These are phyloP conservation scores for Tuberolachnus salignus DNA, from an alignment of 2,888 invertebrate genomes.

Conservation along the genomic window DNA sequence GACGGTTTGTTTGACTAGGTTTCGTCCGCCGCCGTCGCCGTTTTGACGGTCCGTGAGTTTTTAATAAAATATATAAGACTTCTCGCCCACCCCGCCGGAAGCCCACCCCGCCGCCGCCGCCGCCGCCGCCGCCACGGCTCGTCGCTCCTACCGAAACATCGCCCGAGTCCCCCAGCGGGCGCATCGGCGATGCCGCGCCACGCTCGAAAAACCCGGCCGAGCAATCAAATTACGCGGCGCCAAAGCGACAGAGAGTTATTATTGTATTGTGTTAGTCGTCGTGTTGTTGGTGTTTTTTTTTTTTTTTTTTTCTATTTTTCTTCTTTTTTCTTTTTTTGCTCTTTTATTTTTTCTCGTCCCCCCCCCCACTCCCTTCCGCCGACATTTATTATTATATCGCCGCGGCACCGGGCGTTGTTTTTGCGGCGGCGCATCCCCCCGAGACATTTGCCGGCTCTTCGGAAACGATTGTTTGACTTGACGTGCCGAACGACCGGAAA, in stretches of 20 bases:
- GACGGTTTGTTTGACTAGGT: slow-evolving; percentile 2
- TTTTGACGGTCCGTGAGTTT: too few relatives aligned
- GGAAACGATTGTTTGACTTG: slow-evolving; percentile 38
- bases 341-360: too few relatives aligned
- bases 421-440: slow-evolving; percentile 15
- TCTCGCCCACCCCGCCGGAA: too few relatives aligned
- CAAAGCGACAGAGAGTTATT: slow-evolving; percentile 25
- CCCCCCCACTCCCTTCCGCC: too few relatives aligned
- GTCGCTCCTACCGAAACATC: too few relatives aligned
- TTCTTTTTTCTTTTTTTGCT: too few relatives aligned
- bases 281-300: too few relatives aligned
- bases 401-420: slow-evolving; percentile 31
- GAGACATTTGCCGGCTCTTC: slow-evolving; percentile 27
- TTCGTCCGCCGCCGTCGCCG: background rate
- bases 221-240: slow-evolving; percentile 41
- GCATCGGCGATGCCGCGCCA: background rate
- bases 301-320: too few relatives aligned
- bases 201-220: slow-evolving; percentile 22
- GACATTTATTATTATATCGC: slow-evolving; percentile 45
- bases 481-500: background rate
- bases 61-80: slow-evolving; percentile 11
- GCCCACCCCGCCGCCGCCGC: too few relatives aligned
- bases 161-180: background rate
- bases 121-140: too few relatives aligned
- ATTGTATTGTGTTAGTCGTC: too few relatives aligned